A percentile compares a stretch with the other conserved stretches of the same genome.
Evolutionary conservation across 2,888 invertebrate genomes (phyloP).

Genomic region (Cybosia mesomella): DNA sequence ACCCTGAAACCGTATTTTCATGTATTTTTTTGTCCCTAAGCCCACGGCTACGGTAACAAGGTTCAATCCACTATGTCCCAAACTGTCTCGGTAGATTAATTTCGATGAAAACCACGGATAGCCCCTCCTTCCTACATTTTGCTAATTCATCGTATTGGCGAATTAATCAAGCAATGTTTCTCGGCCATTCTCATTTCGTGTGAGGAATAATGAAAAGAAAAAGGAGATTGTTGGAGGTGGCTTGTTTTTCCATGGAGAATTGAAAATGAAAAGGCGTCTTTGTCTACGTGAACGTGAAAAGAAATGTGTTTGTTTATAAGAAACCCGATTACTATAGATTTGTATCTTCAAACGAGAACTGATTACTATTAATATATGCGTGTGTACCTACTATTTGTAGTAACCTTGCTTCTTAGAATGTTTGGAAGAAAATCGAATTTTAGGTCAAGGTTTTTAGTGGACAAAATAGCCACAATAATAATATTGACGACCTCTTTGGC

Average conservation of each 20-base stretch:
- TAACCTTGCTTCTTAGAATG: not conserved
- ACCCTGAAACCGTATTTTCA: conserved; percentile 40
- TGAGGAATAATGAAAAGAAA: conserved; percentile 39
- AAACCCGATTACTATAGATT: not conserved
- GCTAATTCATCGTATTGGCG: conserved; percentile 49
- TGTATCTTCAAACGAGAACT: no score
- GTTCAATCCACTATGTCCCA: conserved; percentile 34
- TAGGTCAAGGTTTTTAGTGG: not conserved
- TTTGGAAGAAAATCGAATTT: no score
- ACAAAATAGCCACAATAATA: not conserved
- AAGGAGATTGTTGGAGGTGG: conserved; percentile 17
- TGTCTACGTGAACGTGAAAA: conserved; percentile 14
- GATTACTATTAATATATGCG: not conserved
- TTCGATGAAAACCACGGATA: conserved; percentile 46
- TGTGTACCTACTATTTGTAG: not conserved
- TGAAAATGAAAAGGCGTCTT: conserved; percentile 22
- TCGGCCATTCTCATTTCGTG: conserved; percentile 37
- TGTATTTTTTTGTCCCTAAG: conserved; percentile 41
- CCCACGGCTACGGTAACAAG: conserved; percentile 34
- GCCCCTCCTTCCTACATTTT: conserved; percentile 30
- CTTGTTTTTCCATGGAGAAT: conserved; percentile 31
- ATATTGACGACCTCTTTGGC: no score
- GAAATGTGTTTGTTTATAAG: conserved; percentile 1
- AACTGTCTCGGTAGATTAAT: conserved; percentile 45
- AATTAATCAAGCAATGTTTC: conserved; percentile 31